These are phyloP conservation scores for Porites rus DNA, from an alignment of 92 coral and sea anemone genomes.

Conservation along the genomic window DNA sequence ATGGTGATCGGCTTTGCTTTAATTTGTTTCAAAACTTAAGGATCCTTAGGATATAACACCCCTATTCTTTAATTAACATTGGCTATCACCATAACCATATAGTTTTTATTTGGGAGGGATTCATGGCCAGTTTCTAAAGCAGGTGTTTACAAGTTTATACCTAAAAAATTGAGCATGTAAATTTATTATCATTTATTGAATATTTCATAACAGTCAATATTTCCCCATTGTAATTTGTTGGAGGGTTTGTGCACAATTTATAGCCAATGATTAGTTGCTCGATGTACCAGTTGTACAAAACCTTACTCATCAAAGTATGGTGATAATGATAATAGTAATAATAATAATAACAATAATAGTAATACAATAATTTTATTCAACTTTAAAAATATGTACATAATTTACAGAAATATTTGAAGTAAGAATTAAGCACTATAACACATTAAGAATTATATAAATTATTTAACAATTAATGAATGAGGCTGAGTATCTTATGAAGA, in stretches of 20 bases:
- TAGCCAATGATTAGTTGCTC: too few relatives aligned
- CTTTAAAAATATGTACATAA: too few relatives aligned
- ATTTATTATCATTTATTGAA: neutral
- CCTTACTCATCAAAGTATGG: too few relatives aligned
- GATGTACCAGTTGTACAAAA: too few relatives aligned
- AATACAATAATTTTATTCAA: too few relatives aligned
- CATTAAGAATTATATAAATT: too few relatives aligned
- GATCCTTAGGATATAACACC: neutral
- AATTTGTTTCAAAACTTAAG: neutral
- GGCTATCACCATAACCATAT: neutral
- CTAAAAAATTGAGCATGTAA: conserved; percentile 1
- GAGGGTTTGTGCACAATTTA: neutral
- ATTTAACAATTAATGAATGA: too few relatives aligned
- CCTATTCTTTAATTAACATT: neutral
- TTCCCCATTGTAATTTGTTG: neutral
- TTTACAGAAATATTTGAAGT: too few relatives aligned
- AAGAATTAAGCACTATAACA: too few relatives aligned
- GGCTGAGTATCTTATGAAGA: too few relatives aligned
- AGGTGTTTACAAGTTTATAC: neutral
- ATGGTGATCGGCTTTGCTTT: neutral
- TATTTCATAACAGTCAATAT: neutral
- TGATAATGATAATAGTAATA: too few relatives aligned
- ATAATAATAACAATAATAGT: too few relatives aligned
- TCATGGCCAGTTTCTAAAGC: neutral
- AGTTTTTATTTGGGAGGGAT: neutral